Percentiles rank a stretch among this genome's conserved stretches.
Evolutionary conservation across 2,113 vertebrate species (phyloP).

Genomic region (Seriola quinqueradiata): DNA sequence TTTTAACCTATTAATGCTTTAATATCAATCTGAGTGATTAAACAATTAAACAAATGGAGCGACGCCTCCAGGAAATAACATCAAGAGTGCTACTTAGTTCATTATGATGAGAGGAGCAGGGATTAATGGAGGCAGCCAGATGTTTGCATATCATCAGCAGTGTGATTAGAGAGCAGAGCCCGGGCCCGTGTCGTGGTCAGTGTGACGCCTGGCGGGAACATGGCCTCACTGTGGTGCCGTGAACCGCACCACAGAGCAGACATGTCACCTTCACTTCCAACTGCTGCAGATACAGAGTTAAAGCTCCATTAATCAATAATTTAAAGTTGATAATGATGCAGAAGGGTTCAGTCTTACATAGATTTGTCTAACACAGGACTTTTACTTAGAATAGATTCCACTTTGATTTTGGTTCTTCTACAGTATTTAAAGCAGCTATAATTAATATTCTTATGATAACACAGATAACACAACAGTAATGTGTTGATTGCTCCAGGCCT

Average conservation of each 20-base stretch:
- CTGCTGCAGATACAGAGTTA: not conserved
- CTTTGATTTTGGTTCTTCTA: too few species aligned
- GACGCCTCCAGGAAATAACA: constrained; percentile 57
- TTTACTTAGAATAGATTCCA: too few species aligned
- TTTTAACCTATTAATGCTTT: constrained; percentile 59
- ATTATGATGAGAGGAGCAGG: constrained; percentile 45
- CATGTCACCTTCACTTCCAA: not conserved
- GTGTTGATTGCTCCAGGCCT: too few species aligned
- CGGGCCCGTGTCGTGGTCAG: not conserved
- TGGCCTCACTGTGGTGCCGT: not conserved
- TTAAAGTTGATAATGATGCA: not conserved
- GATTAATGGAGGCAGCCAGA: constrained; percentile 74
- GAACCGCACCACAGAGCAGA: not conserved
- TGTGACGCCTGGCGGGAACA: not conserved
- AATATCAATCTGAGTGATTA: constrained; percentile 67
- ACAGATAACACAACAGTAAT: too few species aligned
- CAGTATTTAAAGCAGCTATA: too few species aligned
- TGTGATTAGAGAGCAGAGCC: constrained; percentile 39
- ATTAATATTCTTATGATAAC: too few species aligned
- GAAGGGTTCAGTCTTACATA: not conserved
- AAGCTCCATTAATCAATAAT: too few species aligned
- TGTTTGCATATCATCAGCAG: constrained; percentile 62
- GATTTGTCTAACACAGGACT: too few species aligned
- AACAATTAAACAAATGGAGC: constrained; percentile 81
- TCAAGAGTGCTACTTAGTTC: constrained; percentile 71